Percentiles rank a stretch among this genome's conserved stretches.
Evolutionary conservation across 2,888 invertebrate genomes (phyloP).

Genomic region (Eumerus sabulonum): DNA sequence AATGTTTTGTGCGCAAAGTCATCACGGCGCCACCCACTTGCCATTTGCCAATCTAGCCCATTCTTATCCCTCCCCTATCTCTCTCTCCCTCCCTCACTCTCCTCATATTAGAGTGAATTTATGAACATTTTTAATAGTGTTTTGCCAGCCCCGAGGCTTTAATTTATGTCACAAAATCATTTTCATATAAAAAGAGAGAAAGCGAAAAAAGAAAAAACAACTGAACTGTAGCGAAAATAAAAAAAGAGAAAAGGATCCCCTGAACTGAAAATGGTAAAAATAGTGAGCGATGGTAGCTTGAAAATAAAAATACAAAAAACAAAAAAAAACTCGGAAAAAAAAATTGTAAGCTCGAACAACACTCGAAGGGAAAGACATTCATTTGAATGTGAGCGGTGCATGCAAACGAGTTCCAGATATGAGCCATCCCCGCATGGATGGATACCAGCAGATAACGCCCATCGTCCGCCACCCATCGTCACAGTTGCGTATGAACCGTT

Average conservation of each 20-base stretch:
- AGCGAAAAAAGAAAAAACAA: slow-evolving; percentile 20
- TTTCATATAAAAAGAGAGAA: slow-evolving; percentile 66
- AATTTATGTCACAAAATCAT: slow-evolving; percentile 71
- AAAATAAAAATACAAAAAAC: too few species aligned
- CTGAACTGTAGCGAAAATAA: slow-evolving; percentile 10
- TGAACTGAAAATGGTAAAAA: slow-evolving; percentile 27
- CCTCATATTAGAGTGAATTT: slow-evolving; percentile 68
- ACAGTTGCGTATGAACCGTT: slow-evolving; percentile 53
- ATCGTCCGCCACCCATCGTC: slow-evolving; percentile 5
- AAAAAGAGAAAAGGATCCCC: not conserved
- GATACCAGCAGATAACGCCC: slow-evolving; percentile 18
- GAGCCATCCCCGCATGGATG: slow-evolving; percentile 64
- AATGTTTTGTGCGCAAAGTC: slow-evolving; percentile 54
- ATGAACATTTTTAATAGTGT: slow-evolving; percentile 70
- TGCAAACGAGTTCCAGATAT: slow-evolving; percentile 67
- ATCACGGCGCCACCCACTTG: slow-evolving; percentile 31
- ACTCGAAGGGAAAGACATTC: slow-evolving; percentile 67
- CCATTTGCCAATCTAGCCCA: too few species aligned
- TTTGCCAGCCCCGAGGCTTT: slow-evolving; percentile 68
- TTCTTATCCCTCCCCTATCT: too few species aligned
- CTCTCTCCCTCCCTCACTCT: slow-evolving; percentile 28
- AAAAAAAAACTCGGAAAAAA: slow-evolving; percentile 36
- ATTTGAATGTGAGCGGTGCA: slow-evolving; percentile 64
- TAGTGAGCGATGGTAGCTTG: slow-evolving; percentile 44
- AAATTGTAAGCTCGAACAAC: slow-evolving; percentile 44